Percentiles rank a stretch among this genome's conserved stretches.
These are phyloP conservation scores for Luffia ferchaultella DNA, from an alignment of 2,888 invertebrate species.

Conservation along the genomic window DNA sequence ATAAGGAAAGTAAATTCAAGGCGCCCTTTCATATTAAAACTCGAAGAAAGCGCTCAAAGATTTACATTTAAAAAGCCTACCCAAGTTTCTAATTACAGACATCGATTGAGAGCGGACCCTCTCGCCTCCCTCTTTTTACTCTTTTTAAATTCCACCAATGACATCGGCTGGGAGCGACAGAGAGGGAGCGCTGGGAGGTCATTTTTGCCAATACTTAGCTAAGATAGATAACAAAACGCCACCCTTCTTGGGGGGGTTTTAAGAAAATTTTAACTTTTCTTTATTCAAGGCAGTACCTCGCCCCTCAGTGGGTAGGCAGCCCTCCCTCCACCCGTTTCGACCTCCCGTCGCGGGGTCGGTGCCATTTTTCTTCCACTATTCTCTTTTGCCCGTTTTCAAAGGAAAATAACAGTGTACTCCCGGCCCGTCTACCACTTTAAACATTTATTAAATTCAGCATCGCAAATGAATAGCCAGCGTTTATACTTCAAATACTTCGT, in stretches of 20 bases:
- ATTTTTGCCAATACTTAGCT: slow-evolving; percentile 64
- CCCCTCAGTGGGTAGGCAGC: slow-evolving; percentile 19
- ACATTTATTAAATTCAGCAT: slow-evolving; percentile 59
- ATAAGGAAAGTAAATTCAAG: background rate
- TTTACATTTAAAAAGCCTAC: slow-evolving; percentile 11
- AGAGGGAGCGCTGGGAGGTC: slow-evolving; percentile 36
- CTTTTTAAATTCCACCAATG: slow-evolving; percentile 46
- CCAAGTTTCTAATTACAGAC: slow-evolving; percentile 6
- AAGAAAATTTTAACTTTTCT: slow-evolving; percentile 67
- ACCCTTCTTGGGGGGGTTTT: slow-evolving; percentile 35
- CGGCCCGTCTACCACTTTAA: slow-evolving; percentile 32
- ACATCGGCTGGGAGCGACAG: slow-evolving; percentile 35
- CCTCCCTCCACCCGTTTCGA: slow-evolving; percentile 11
- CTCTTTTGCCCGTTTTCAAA: slow-evolving; percentile 57
- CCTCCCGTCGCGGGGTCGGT: slow-evolving; percentile 18
- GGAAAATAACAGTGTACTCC: slow-evolving; percentile 40
- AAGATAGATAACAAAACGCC: slow-evolving; percentile 48
- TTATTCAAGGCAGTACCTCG: slow-evolving; percentile 46
- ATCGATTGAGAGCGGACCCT: background rate
- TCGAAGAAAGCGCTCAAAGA: slow-evolving; percentile 7
- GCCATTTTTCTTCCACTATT: slow-evolving; percentile 55
- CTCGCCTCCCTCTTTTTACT: slow-evolving; percentile 10
- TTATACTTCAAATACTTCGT: slow-evolving; percentile 2
- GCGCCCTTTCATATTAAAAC: slow-evolving; percentile 5
- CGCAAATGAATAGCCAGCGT: background rate